These are phyloP conservation scores for Prosapia bicincta DNA, from an alignment of 2,888 invertebrate genomes.

Conservation along the genomic window DNA sequence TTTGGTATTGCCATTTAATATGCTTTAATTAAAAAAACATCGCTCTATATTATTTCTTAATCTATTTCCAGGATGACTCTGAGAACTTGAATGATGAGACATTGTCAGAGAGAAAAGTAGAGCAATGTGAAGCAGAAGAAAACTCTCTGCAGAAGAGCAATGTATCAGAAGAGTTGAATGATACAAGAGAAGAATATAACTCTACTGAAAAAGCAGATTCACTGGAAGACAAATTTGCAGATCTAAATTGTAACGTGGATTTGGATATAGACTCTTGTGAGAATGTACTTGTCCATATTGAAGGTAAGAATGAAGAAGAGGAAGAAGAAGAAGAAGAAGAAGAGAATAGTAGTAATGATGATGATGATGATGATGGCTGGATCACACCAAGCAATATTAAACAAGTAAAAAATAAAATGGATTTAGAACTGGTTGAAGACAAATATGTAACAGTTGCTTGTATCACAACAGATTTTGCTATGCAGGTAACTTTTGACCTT, in stretches of 20 bases:
- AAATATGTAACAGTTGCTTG: conserved; percentile 79
- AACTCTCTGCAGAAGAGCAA: conserved; percentile 3
- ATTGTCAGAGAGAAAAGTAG: neutral
- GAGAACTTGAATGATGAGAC: conserved; percentile 12
- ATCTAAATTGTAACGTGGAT: conserved; percentile 27
- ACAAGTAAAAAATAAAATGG: conserved; percentile 68
- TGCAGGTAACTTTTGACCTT: conserved; percentile 66
- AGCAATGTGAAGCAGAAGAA: neutral
- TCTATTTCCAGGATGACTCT: neutral
- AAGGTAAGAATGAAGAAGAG: conserved; percentile 33
- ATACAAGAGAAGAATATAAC: neutral
- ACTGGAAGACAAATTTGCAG: conserved; percentile 21
- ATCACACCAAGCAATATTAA: conserved; percentile 83
- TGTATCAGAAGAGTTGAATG: neutral
- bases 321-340: conserved; percentile 40
- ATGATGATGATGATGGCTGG: conserved; percentile 64
- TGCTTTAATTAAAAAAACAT: no score
- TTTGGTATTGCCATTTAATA: no score
- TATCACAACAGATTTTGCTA: conserved; percentile 95
- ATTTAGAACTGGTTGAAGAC: conserved; percentile 59
- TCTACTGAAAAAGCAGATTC: conserved; percentile 20
- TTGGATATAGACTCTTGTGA: neutral
- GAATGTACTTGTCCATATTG: conserved; percentile 1
- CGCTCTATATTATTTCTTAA: no score
- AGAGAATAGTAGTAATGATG: conserved; percentile 47